Conservation (phyloP, 2,888 invertebrate genomes). For the Hecatera dysodea region DNA sequence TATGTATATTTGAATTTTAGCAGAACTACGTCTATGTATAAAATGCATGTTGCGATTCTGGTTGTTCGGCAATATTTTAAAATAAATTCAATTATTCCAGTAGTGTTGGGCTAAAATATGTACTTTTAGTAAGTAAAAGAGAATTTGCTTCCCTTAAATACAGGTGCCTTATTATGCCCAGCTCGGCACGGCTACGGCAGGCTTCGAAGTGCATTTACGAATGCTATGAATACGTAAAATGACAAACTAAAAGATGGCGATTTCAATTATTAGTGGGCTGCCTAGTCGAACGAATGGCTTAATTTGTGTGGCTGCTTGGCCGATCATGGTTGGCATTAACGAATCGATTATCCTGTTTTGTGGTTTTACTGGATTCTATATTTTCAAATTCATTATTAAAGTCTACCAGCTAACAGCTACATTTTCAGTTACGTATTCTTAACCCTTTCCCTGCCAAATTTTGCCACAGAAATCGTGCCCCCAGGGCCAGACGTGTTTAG, state of each 20-base stretch:
- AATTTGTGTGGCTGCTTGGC: background rate
- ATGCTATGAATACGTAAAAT: conserved; percentile 1
- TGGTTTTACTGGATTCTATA: background rate
- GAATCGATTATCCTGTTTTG: background rate
- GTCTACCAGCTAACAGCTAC: too few relatives aligned
- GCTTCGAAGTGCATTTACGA: background rate
- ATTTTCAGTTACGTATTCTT: too few relatives aligned
- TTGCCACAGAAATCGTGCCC: too few relatives aligned
- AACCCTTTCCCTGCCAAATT: too few relatives aligned
- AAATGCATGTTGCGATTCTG: too few relatives aligned
- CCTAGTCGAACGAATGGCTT: background rate
- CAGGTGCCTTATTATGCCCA: background rate
- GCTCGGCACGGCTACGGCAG: too few relatives aligned
- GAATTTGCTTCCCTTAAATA: background rate
- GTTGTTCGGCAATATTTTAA: too few relatives aligned
- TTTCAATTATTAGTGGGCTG: background rate
- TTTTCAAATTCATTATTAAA: too few relatives aligned
- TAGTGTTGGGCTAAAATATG: background rate
- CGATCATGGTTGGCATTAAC: background rate
- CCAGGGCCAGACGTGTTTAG: too few relatives aligned
- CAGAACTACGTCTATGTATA: too few relatives aligned
- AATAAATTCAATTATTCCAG: background rate
- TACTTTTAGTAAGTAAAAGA: background rate
- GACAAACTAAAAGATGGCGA: background rate
- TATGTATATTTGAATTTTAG: too few relatives aligned